Conservation (phyloP, 2,797 vertebrate genomes). For the Propithecus perrieri region DNA sequence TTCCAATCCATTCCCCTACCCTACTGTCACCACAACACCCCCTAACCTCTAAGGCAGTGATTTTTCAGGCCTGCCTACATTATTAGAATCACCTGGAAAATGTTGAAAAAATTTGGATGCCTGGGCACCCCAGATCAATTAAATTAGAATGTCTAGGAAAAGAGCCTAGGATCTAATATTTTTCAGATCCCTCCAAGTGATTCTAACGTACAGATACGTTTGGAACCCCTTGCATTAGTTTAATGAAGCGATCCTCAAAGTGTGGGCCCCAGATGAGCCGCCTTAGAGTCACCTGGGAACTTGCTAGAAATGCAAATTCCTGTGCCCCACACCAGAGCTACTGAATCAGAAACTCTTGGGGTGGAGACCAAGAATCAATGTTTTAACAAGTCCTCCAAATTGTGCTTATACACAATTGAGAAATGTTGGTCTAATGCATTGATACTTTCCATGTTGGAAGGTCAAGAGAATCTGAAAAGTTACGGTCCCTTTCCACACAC, state of each 20-base stretch:
- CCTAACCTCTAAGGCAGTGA: not conserved
- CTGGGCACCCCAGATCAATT: not conserved
- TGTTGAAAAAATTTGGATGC: not conserved
- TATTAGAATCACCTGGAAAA: not conserved
- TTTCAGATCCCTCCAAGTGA: not conserved
- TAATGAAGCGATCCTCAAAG: not conserved
- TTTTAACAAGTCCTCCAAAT: not conserved
- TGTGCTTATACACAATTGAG: not conserved
- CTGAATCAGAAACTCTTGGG: not conserved
- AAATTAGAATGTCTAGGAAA: not conserved
- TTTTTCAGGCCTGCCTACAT: not conserved
- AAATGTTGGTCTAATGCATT: not conserved
- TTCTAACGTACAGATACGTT: not conserved
- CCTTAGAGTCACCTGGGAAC: not conserved
- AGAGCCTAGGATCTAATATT: not conserved
- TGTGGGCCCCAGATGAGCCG: not conserved
- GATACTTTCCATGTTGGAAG: not conserved
- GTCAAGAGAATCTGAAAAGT: conserved; percentile 1
- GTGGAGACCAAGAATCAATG: not conserved
- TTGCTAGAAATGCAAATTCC: not conserved
- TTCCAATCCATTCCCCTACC: not conserved
- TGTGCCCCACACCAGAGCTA: not conserved
- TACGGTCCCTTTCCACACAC: not conserved
- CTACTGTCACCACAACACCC: not conserved
- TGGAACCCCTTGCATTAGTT: not conserved